phyloP scores from a whole-genome alignment of 2,797 vertebrate genomes.

The Lutjanus argentimaculatus region DNA sequence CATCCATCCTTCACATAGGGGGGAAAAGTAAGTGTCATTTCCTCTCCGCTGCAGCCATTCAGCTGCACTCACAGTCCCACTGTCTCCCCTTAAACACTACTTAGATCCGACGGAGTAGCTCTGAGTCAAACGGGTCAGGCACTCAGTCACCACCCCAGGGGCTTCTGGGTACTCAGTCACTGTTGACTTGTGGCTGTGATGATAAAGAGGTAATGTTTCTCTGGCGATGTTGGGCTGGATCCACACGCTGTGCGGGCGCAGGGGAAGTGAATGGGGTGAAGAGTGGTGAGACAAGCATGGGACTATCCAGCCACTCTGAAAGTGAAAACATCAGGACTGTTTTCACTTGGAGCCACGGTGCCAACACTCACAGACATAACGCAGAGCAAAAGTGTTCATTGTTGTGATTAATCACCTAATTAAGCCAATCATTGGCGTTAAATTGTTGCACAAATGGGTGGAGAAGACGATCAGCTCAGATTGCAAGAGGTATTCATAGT shows the following conservation, averaged over 20 bases:
- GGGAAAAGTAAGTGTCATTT: constrained; percentile 22
- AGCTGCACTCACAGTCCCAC: constrained; percentile 39
- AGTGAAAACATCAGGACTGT: constrained; percentile 14
- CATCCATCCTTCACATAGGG: constrained; percentile 36
- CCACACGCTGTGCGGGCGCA: constrained; percentile 54
- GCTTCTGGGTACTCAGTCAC: constrained; percentile 83
- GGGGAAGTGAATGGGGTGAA: background rate
- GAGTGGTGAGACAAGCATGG: constrained; percentile 39
- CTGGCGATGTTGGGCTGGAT: constrained; percentile 69
- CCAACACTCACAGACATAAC: constrained; percentile 53
- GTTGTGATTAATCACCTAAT: constrained; percentile 27
- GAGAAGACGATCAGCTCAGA: constrained; percentile 3
- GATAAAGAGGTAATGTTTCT: constrained; percentile 87
- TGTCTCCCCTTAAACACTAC: constrained; percentile 39
- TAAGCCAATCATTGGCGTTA: constrained; percentile 7
- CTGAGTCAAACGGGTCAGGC: constrained; percentile 74
- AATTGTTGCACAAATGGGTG: constrained; percentile 22
- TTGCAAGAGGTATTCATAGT: too few species aligned
- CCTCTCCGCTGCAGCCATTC: constrained; percentile 36
- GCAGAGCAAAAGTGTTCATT: background rate
- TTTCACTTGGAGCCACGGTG: constrained; percentile 27
- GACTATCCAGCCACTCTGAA: constrained; percentile 23
- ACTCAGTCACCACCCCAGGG: constrained; percentile 80
- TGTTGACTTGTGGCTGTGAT: constrained; percentile 84
- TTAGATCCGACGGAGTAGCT: constrained; percentile 43